Conservation (phyloP, 2,797 vertebrate genomes). For the Pitangus sulphuratus region DNA sequence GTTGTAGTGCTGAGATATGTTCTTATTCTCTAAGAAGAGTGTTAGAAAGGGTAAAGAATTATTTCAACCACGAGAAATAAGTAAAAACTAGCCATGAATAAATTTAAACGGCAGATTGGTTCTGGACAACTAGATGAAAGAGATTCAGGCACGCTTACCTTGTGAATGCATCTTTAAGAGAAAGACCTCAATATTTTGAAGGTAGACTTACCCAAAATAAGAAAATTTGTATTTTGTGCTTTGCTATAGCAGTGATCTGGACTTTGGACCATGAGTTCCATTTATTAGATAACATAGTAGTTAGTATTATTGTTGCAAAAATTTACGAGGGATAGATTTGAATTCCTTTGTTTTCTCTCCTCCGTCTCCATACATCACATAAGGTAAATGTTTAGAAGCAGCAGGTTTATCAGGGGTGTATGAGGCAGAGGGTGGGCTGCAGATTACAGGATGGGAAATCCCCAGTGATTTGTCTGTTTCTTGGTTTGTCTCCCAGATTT, state of each 20-base stretch:
- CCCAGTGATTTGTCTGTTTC: not conserved
- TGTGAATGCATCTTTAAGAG: not conserved
- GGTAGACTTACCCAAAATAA: not conserved
- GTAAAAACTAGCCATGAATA: conserved; percentile 3
- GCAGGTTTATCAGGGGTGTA: accelerated
- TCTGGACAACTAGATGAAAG: not conserved
- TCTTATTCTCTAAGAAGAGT: not conserved
- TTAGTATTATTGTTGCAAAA: not conserved
- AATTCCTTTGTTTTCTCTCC: not conserved
- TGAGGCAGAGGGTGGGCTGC: not conserved
- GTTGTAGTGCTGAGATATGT: not conserved
- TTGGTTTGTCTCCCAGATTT: not conserved
- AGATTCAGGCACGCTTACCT: not conserved
- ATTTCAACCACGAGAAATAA: not conserved
- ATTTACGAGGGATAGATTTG: not conserved
- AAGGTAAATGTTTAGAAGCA: not conserved
- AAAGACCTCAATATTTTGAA: not conserved
- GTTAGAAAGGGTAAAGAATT: not conserved
- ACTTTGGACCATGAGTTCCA: not conserved
- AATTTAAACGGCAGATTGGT: conserved; percentile 2
- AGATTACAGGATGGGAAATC: not conserved
- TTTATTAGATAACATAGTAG: not conserved
- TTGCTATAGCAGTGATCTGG: not conserved
- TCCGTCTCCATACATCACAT: too few species aligned
- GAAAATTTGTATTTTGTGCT: not conserved